Evolutionary conservation across 2,113 vertebrate genomes (phyloP), one percentile per base, ranked within the genome.

Genomic region (Solea solea): DNA sequence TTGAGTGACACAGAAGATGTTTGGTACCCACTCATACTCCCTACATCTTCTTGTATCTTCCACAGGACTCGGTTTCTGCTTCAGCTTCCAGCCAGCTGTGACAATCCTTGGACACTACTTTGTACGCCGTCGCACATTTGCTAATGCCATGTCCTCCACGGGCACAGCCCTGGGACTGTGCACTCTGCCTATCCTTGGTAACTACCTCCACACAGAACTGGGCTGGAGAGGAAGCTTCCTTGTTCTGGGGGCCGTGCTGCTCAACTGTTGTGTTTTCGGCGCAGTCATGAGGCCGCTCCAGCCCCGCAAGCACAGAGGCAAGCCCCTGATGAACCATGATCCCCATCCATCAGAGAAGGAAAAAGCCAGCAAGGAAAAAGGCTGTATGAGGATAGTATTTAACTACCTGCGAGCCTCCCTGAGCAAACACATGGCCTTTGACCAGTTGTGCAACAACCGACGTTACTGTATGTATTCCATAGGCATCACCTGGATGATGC

Each of bases 141-240:
- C 95, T 86, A 98, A 98, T 0, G 95, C 96, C 0, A 9, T 97
- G 56, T 95, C 97, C 4, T 97, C 97, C 48, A 91, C 94, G 0
- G 97, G 97, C 0, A 94, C 95, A 9, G 97, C 97, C 14, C 72
- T 99, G 0, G 97, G 97, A 0, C 91, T 97, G 88, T 96, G 91
- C 0, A 82, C 93, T 1, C 95, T 97, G 88, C 96, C 97, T 0
- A 57, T 95, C 64, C 89, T 97, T 72, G 94, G 95, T n/a, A 95
- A 94, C 16, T 93, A 94, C 80, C 83, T 99, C 80, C 90, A 97
- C 90, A 89, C 89, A 1, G 79, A 93, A 44, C 89, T 96, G 53
- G 96, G 96, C 53, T 98, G 97, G 97, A 95, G 97, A 78, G 97
- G 96, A 0, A 94, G 96, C 69, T 98, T 98, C 76, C 93, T 97